Percentiles rank a stretch among this genome's conserved stretches.
These are phyloP conservation scores for Synanthedon vespiformis DNA, from an alignment of 2,888 invertebrate species.

Conservation along the genomic window DNA sequence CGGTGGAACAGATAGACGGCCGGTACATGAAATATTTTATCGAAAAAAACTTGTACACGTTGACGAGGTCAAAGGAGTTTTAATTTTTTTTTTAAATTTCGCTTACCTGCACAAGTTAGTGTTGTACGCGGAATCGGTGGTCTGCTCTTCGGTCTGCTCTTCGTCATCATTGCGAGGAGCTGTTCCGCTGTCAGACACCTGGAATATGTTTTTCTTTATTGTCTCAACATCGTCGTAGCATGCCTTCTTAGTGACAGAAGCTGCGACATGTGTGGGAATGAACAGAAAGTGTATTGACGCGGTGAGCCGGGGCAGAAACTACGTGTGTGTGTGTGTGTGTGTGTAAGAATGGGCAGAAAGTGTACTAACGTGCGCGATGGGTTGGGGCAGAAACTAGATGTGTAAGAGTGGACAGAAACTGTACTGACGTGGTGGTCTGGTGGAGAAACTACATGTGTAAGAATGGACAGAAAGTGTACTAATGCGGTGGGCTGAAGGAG, in stretches of 20 bases:
- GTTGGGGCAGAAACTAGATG: slow-evolving; percentile 36
- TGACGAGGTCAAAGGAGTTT: not conserved
- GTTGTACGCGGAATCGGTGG: slow-evolving; percentile 40
- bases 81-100: not conserved
- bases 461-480: not conserved
- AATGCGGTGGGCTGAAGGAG: slow-evolving; percentile 51
- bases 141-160: slow-evolving; percentile 42
- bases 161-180: slow-evolving; percentile 24
- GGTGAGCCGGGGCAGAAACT: slow-evolving; percentile 48
- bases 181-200: slow-evolving; percentile 51
- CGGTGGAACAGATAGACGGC: too few relatives aligned
- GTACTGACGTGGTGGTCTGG: slow-evolving; percentile 34
- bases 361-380: slow-evolving; percentile 42
- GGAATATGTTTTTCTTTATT: not conserved
- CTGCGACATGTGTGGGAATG: too few relatives aligned
- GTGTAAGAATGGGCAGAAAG: not conserved
- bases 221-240: not conserved
- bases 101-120: slow-evolving; percentile 48
- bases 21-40: too few relatives aligned
- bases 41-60: too few relatives aligned
- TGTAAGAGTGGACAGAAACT: not conserved
- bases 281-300: slow-evolving; percentile 15
- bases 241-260: too few relatives aligned
- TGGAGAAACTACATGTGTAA: too few relatives aligned
- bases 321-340: too few relatives aligned